Percentiles rank a stretch among this genome's conserved stretches.
These are phyloP conservation scores for Seriola dumerili DNA, from an alignment of 2,113 vertebrate genomes.

Conservation along the genomic window DNA sequence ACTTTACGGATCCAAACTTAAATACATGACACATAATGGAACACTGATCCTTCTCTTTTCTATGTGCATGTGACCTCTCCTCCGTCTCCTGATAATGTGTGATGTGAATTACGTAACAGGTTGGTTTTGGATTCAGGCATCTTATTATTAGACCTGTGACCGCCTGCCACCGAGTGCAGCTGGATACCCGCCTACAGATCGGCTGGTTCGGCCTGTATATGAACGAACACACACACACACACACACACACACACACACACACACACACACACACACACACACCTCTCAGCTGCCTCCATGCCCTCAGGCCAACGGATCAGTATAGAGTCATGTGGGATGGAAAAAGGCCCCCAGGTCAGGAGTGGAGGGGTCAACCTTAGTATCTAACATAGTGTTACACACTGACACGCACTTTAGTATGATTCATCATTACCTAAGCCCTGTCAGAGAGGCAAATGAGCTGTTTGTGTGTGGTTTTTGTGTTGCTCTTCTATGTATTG, in stretches of 20 bases:
- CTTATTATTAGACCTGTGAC: slow-evolving; percentile 78
- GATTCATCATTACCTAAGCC: slow-evolving; percentile 38
- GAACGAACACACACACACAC: neutral
- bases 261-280: slow-evolving; percentile 28
- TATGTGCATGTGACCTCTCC: slow-evolving; percentile 48
- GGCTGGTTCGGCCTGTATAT: slow-evolving; percentile 23
- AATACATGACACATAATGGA: slow-evolving; percentile 23
- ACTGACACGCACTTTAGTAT: neutral
- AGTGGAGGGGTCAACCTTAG: slow-evolving; percentile 46
- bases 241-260: slow-evolving; percentile 26
- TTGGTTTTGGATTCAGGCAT: slow-evolving; percentile 69
- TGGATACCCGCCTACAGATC: slow-evolving; percentile 61
- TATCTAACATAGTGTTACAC: slow-evolving; percentile 23
- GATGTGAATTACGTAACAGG: slow-evolving; percentile 70
- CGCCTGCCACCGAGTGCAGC: slow-evolving; percentile 64
- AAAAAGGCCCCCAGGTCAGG: slow-evolving; percentile 66
- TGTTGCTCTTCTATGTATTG: neutral
- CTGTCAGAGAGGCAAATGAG: slow-evolving; percentile 2
- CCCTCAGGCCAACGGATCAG: slow-evolving; percentile 55
- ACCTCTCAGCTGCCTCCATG: slow-evolving; percentile 62
- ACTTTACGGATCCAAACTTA: slow-evolving; percentile 11
- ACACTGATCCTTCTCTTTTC: slow-evolving; percentile 27
- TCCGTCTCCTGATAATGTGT: slow-evolving; percentile 39
- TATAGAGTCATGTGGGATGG: slow-evolving; percentile 67
- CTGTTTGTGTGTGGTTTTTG: neutral